Evolutionary conservation across 35 echinoderm and acorn worm genomes (phyloP), one percentile per base, ranked within the genome.

Genomic region (Acanthaster planci): DNA sequence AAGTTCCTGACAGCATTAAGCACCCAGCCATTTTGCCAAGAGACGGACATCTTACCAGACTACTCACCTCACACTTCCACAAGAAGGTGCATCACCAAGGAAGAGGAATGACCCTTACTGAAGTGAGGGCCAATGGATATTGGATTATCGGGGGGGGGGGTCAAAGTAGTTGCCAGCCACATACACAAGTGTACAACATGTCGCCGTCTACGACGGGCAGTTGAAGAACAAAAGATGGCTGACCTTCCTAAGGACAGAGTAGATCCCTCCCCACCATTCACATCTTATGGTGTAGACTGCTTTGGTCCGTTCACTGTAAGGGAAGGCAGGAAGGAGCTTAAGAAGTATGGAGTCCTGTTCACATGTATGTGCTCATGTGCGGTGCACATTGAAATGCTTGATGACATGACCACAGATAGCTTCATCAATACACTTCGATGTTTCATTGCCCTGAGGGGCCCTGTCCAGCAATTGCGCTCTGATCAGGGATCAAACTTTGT

Each of bases 271-370:
- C 76, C 92, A 78, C 92, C 92, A 2, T 93, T 93, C 60, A 75
- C 81, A 0, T 86, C 51, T 27, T 89, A 76, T 56, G 87, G 39
- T 37, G 27, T 93, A 39, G 86, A 93, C 36, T 93, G 87, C 60
- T 93, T 85, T 89, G 92, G 86, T 14, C 86, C 92, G 55, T 86
- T 85, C 21, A 56, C 83, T 7, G 56, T 93, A 1, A 93, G 82
- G 60, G 87, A 90, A 22, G 87, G 92, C 39, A 39, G 93, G 22
- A 95, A 86, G 19, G 58, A 68, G 2, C 1, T 88, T 9, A 96
- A 92, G 52, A 82, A 82, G 36, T 92, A 84, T 55, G 89, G 89
- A 47, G 81, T 92, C 2, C 30, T 95, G 8, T 87, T 95, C 40
- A 84, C 80, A 21, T 95, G 84, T n/a, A n/a, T n/a, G n/a, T n/a